These are phyloP conservation scores for Podargus strigoides DNA, from an alignment of 2,797 vertebrate species.

Conservation along the genomic window DNA sequence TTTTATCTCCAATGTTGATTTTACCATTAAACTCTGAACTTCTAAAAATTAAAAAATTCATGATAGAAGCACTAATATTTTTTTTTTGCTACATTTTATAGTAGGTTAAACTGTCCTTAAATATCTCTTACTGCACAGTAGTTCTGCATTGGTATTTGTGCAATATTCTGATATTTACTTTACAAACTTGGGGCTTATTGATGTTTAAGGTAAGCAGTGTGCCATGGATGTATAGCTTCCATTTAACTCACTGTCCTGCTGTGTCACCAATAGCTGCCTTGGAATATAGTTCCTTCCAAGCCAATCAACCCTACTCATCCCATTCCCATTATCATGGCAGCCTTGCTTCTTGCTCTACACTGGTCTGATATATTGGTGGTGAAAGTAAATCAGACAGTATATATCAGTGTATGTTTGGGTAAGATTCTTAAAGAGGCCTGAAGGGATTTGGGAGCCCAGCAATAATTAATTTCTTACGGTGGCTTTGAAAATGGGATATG, in stretches of 20 bases:
- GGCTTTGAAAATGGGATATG: constrained; percentile 5
- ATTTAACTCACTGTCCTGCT: background rate
- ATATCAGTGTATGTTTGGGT: background rate
- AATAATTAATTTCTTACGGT: background rate
- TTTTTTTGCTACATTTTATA: background rate
- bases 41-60: background rate
- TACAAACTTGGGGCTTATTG: background rate
- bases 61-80: background rate
- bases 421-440: background rate
- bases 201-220: background rate
- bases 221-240: background rate
- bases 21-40: background rate
- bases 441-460: background rate
- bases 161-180: background rate
- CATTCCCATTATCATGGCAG: background rate
- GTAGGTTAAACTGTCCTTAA: background rate
- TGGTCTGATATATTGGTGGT: background rate
- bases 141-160: background rate
- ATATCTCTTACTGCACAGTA: background rate
- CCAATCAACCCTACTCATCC: background rate
- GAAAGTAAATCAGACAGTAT: fast-evolving
- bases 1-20: background rate
- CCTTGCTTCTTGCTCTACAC: background rate
- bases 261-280: background rate
- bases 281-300: background rate